Conservation (phyloP, 1,140 invertebrate species). For the Scaptomyza montana region DNA sequence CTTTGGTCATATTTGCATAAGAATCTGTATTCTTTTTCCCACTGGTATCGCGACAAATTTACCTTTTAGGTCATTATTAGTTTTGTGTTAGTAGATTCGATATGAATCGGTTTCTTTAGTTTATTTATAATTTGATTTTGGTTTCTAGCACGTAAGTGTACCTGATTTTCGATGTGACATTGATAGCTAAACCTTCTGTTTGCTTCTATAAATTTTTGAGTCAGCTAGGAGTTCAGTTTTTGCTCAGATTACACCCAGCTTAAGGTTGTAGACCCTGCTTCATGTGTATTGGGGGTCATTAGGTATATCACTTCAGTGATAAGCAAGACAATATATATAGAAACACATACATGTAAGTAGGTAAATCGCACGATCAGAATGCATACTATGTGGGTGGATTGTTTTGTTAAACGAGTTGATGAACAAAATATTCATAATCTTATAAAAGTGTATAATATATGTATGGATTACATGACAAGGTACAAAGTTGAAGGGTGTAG, state of each 20-base stretch:
- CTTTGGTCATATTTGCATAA: no score
- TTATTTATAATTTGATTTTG: neutral
- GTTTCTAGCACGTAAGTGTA: neutral
- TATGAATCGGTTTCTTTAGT: no score
- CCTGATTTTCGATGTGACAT: neutral
- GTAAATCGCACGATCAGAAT: slow-evolving; percentile 18
- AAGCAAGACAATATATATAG: slow-evolving; percentile 2
- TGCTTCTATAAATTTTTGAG: neutral
- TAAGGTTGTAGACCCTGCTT: slow-evolving; percentile 31
- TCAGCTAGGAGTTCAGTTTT: slow-evolving; percentile 28
- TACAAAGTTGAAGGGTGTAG: no score
- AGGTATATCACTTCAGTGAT: slow-evolving; percentile 23
- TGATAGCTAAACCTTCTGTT: neutral
- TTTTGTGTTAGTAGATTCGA: no score
- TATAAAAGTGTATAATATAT: neutral
- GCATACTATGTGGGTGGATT: slow-evolving; percentile 21
- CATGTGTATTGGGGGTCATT: slow-evolving; percentile 19
- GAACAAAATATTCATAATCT: neutral
- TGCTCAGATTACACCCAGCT: slow-evolving; percentile 5
- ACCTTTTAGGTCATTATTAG: no score
- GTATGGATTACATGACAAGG: neutral
- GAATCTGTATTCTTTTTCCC: no score
- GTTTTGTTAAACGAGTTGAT: neutral
- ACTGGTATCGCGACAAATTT: no score
- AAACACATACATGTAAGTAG: neutral